Conservation (phyloP, 64 coral and sea anemone genomes). For the Montipora foliosa region DNA sequence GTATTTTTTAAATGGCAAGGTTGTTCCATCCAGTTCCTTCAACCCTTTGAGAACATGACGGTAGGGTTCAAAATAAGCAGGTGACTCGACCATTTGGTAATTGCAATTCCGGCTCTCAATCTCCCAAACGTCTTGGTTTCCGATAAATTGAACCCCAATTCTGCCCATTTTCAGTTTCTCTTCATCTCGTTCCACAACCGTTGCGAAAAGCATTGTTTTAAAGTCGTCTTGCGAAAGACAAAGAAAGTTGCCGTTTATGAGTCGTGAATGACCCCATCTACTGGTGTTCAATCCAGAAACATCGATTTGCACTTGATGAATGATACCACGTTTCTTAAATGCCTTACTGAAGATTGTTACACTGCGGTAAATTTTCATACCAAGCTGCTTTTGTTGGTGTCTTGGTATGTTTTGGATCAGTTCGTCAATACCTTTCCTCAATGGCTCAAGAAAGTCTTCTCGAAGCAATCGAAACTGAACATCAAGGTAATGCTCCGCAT, state of each 20-base stretch:
- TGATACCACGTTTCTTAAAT: constrained; percentile 56
- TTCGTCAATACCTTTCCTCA: constrained; percentile 83
- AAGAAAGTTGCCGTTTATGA: constrained; percentile 69
- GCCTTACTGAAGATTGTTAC: constrained; percentile 60
- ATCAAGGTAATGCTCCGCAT: constrained; percentile 80
- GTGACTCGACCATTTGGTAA: constrained; percentile 65
- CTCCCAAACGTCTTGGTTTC: constrained; percentile 37
- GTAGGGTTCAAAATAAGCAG: constrained; percentile 68
- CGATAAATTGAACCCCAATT: constrained; percentile 8
- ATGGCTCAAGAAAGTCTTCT: constrained; percentile 83
- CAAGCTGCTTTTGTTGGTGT: constrained; percentile 58
- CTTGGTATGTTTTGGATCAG: constrained; percentile 31
- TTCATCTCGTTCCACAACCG: constrained; percentile 61
- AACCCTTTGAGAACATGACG: constrained; percentile 77
- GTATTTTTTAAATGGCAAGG: constrained; percentile 6
- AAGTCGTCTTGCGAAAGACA: constrained; percentile 81
- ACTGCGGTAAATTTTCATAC: constrained; percentile 65
- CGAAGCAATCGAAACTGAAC: constrained; percentile 82
- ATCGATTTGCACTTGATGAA: constrained; percentile 68
- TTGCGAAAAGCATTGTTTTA: constrained; percentile 77
- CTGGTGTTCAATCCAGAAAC: constrained; percentile 57
- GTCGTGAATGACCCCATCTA: constrained; percentile 52
- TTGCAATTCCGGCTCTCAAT: constrained; percentile 21
- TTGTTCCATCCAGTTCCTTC: constrained; percentile 37
- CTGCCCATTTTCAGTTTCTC: constrained; percentile 1